These are phyloP conservation scores for Lepidothrix coronata DNA, from an alignment of 2,113 vertebrate species.

Conservation along the genomic window DNA sequence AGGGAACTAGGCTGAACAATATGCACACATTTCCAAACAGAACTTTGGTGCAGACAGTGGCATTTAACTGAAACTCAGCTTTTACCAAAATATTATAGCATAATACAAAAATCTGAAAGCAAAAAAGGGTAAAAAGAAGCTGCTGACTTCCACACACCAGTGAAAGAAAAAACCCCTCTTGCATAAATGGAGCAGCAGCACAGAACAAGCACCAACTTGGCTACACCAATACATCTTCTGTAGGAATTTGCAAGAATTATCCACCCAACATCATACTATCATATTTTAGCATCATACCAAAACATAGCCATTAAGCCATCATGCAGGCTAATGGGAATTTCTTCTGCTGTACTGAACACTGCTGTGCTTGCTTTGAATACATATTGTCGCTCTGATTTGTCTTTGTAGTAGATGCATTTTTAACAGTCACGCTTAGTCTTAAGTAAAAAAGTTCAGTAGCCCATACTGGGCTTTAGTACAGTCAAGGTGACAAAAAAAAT, in stretches of 20 bases:
- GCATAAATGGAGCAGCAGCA: slow-evolving; percentile 42
- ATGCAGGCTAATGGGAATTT: not conserved
- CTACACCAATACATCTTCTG: not conserved
- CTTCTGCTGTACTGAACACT: not conserved
- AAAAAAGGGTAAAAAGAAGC: slow-evolving; percentile 17
- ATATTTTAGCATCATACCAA: not conserved
- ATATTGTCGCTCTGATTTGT: not conserved
- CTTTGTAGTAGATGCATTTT: slow-evolving; percentile 18
- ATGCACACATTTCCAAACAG: not conserved
- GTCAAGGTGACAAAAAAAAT: slow-evolving; percentile 50
- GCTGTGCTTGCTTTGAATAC: not conserved
- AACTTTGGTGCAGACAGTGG: slow-evolving; percentile 27
- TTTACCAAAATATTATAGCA: slow-evolving; percentile 9
- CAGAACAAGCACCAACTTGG: slow-evolving; percentile 8
- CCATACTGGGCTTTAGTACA: not conserved
- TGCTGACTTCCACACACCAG: not conserved
- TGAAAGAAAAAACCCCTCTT: not conserved
- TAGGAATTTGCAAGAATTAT: not conserved
- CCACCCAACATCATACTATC: not conserved
- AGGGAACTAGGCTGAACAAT: slow-evolving; percentile 20
- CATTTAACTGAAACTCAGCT: slow-evolving; percentile 19
- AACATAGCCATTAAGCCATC: not conserved
- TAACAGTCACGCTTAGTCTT: slow-evolving; percentile 30
- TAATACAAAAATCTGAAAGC: not conserved
- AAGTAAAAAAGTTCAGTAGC: slow-evolving; percentile 21